These are phyloP conservation scores for Desmophyllum pertusum DNA, from an alignment of 92 coral and sea anemone genomes.

Conservation along the genomic window DNA sequence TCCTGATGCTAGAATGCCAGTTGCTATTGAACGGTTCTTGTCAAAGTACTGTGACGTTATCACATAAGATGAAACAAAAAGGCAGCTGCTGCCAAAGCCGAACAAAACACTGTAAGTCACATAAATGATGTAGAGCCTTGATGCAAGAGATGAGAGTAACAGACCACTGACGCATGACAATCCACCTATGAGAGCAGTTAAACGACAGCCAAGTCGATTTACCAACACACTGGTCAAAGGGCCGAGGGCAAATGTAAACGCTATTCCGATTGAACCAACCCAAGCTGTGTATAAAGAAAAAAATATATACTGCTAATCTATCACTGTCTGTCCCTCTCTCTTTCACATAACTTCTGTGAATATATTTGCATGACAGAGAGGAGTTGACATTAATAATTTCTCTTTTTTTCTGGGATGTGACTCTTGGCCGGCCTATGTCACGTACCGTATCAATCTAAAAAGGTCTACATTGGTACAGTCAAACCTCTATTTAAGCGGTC, in stretches of 20 bases:
- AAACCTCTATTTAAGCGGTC: no score
- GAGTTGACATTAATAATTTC: no score
- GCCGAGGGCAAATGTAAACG: constrained; percentile 36
- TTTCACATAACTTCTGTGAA: no score
- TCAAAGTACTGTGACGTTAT: constrained; percentile 55
- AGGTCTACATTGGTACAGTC: no score
- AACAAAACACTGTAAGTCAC: constrained; percentile 56
- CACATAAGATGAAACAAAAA: constrained; percentile 52
- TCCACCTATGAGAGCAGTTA: constrained; percentile 50
- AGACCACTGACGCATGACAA: constrained; percentile 43
- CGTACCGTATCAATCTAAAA: no score
- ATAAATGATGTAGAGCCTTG: constrained; percentile 41
- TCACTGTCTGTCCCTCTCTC: no score
- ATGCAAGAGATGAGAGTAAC: constrained; percentile 52
- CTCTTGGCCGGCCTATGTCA: no score
- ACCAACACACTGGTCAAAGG: constrained; percentile 56
- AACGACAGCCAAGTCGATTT: constrained; percentile 54
- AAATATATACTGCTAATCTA: neutral
- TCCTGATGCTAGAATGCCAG: constrained; percentile 68
- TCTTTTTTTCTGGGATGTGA: no score
- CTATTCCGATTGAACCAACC: constrained; percentile 63
- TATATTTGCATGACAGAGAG: no score
- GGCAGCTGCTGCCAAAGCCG: constrained; percentile 67
- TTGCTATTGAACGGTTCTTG: constrained; percentile 63
- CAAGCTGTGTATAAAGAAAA: constrained; percentile 54